Percentiles rank a stretch among this genome's conserved stretches.
phyloP scores from a whole-genome alignment of 2,797 vertebrate species.

The Sebastiscus tertius region DNA sequence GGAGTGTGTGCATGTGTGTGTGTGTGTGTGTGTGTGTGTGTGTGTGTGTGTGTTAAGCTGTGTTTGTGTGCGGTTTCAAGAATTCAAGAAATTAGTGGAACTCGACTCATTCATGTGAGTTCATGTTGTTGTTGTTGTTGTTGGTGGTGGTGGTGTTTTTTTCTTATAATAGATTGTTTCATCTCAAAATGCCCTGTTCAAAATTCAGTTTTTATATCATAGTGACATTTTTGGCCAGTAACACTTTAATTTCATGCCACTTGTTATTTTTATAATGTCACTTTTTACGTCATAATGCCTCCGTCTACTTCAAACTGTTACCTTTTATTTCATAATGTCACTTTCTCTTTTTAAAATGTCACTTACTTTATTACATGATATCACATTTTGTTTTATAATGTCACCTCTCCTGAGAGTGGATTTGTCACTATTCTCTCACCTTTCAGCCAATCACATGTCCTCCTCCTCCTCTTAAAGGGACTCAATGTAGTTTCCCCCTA shows the following conservation, averaged over 20 bases:
- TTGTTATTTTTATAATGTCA: not conserved
- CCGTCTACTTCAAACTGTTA: not conserved
- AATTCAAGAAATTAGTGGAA: not conserved
- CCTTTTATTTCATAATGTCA: not conserved
- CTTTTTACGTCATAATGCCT: not conserved
- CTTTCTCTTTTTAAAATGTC: not conserved
- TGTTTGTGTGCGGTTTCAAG: not conserved
- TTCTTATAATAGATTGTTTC: not conserved
- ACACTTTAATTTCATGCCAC: not conserved
- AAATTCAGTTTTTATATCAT: not conserved
- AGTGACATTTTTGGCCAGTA: not conserved
- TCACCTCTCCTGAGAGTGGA: not conserved
- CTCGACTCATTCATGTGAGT: not conserved
- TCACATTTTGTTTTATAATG: not conserved
- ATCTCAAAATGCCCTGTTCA: not conserved
- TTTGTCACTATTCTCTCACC: not conserved
- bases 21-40: slow-evolving; percentile 12
- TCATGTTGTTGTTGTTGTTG: not conserved
- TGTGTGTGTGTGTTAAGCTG: slow-evolving; percentile 3
- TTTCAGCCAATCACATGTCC: not conserved
- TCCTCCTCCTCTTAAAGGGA: too few relatives aligned
- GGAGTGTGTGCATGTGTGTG: slow-evolving; percentile 26
- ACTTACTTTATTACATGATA: not conserved
- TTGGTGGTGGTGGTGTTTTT: too few relatives aligned
- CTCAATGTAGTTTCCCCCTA: too few relatives aligned